phyloP scores from a whole-genome alignment of 2,797 vertebrate species.

The Hemitrygon akajei region DNA sequence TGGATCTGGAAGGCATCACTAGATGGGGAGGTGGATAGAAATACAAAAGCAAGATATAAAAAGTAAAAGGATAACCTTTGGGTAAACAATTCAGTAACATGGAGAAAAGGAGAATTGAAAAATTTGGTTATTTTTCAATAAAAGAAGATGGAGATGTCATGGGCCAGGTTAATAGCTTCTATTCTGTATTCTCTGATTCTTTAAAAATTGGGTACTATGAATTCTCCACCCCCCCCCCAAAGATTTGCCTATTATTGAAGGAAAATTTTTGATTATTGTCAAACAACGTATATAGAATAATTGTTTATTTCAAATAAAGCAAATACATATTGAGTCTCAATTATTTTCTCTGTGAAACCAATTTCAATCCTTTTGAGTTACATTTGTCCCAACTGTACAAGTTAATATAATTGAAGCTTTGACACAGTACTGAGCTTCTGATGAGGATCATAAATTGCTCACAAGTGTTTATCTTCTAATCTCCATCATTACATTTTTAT shows the following conservation, averaged over 20 bases:
- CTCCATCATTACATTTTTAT: not conserved
- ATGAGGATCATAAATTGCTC: not conserved
- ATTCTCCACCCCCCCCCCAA: not conserved
- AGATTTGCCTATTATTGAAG: not conserved
- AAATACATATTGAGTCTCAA: not conserved
- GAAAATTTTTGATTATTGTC: not conserved
- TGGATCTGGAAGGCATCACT: no score
- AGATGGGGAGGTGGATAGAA: no score
- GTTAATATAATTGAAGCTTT: not conserved
- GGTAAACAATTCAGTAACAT: no score
- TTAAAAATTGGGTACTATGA: not conserved
- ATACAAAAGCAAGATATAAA: no score
- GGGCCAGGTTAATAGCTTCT: no score
- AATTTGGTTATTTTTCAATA: no score
- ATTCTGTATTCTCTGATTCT: no score
- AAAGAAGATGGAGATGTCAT: no score
- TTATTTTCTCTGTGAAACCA: not conserved
- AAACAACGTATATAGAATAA: not conserved
- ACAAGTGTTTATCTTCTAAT: not conserved
- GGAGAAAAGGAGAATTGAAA: no score
- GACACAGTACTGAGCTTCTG: not conserved
- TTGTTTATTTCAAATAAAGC: not conserved
- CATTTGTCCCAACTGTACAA: not conserved
- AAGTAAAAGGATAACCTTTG: no score
- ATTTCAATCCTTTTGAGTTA: slow-evolving; percentile 10